Base-by-base conservation (phyloP, 1,140 invertebrate species). In the Formica selysi region DNA sequence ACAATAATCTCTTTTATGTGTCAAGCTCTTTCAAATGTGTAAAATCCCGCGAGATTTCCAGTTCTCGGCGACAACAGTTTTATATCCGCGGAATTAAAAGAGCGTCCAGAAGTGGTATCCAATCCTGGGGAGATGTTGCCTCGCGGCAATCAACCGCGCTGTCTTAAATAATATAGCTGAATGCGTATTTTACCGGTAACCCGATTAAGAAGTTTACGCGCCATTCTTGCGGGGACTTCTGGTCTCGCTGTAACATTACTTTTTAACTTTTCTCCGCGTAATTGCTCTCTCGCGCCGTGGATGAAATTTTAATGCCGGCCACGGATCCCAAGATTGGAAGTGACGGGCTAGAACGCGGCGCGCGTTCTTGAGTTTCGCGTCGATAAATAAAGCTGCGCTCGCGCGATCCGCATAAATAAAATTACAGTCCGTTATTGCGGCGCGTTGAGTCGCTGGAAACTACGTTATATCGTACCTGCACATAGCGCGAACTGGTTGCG, bases 131-230 rank as follows among this genome's bases (percentile, higher is more conserved):
- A 62, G 44, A 29, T 26, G 48, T 32, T 44, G 32, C 73, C 11
- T 38, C 32, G 73, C 32, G 61, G 48, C 81, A 85, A 85, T 85
- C 81, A 85, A 29, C 73, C 73, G 70, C 32, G 59, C 44, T 85
- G 81, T 86, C 84, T 86, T 86, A 86, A 86, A 86, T 86, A 86
- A 86, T 80, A 44, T 13, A 79, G 38, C 48, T 48, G 51, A 38
- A 61, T 67, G 64, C 84, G 74, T 67, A 80, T 79, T 65, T 44
- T 41, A 36, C 76, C 22, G 36, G 64, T 86, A 86, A 86, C 41
- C 54, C 76, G 84, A 86, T 86, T 86, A 86, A 86, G 76, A 86
- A 86, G 84, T 86, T 86, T 86, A 86, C 76, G 76, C 76, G 62
- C 74, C 51, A 80, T 86, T 86, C 84, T 79, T 70, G 51, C 64